phyloP scores from a whole-genome alignment of 2,888 invertebrate genomes.

The Patella pellucida region DNA sequence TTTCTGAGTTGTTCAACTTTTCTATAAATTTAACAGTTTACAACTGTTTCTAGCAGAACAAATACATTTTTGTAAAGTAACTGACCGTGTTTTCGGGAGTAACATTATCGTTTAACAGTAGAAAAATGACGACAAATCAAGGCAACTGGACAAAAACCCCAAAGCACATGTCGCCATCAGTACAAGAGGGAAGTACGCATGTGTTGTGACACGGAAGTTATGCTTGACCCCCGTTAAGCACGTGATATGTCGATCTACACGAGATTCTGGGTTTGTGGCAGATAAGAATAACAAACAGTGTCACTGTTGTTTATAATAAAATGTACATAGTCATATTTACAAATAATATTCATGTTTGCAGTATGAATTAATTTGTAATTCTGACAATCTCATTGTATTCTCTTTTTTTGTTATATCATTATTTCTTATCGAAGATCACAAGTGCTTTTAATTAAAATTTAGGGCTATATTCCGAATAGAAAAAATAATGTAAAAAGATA shows the following conservation, averaged over 20 bases:
- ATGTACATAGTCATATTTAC: too few species aligned
- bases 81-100: constrained; percentile 15
- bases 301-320: too few species aligned
- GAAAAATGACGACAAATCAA: constrained; percentile 30
- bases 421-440: too few species aligned
- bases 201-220: constrained; percentile 37
- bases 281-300: too few species aligned
- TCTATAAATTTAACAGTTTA: not conserved
- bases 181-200: constrained; percentile 52
- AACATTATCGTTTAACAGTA: not conserved
- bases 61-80: not conserved
- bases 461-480: too few species aligned
- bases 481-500: too few species aligned
- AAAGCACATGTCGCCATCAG: constrained; percentile 68
- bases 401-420: too few species aligned
- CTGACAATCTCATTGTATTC: too few species aligned
- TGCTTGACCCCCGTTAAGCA: not conserved
- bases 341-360: too few species aligned
- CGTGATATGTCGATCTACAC: constrained; percentile 5
- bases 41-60: not conserved
- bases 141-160: constrained; percentile 44
- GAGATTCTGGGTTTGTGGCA: not conserved
- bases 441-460: too few species aligned
- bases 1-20: not conserved
- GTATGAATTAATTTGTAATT: too few species aligned